These are phyloP conservation scores for Chromobotia macracanthus DNA, from an alignment of 2,797 vertebrate genomes.

Conservation along the genomic window DNA sequence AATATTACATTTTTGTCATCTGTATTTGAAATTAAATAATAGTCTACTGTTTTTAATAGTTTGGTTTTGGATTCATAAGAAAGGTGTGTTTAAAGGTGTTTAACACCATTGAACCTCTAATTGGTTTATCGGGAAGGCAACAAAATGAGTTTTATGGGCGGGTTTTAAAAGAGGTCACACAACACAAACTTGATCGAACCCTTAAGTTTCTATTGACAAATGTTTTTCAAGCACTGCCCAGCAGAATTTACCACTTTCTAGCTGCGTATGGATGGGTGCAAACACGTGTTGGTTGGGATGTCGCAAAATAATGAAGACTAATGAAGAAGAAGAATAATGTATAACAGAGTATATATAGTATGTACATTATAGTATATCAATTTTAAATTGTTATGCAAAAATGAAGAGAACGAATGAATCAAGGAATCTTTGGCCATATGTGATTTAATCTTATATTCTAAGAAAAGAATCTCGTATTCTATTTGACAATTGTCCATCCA, in stretches of 20 bases:
- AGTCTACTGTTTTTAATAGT: too few species aligned
- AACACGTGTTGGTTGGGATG: too few species aligned
- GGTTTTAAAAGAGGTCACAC: background rate
- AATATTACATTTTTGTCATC: background rate
- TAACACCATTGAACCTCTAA: conserved; percentile 2
- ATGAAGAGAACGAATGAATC: too few species aligned
- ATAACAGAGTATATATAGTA: too few species aligned
- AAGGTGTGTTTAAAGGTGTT: background rate
- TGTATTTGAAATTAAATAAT: background rate
- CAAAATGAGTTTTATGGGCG: conserved; percentile 35
- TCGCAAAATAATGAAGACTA: too few species aligned
- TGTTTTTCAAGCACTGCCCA: background rate
- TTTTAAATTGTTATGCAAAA: too few species aligned
- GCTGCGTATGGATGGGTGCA: too few species aligned
- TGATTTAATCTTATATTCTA: background rate
- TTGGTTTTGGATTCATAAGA: background rate
- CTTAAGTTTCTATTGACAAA: background rate
- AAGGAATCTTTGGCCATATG: background rate
- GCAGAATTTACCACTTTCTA: background rate
- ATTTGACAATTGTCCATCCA: too few species aligned
- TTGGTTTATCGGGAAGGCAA: conserved; percentile 26
- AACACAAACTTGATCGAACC: background rate
- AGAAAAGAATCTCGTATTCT: too few species aligned
- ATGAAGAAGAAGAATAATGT: too few species aligned
- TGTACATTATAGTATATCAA: too few species aligned